Base-by-base conservation (phyloP, 2,888 invertebrate species). In the Orthonychiurus folsomi region DNA sequence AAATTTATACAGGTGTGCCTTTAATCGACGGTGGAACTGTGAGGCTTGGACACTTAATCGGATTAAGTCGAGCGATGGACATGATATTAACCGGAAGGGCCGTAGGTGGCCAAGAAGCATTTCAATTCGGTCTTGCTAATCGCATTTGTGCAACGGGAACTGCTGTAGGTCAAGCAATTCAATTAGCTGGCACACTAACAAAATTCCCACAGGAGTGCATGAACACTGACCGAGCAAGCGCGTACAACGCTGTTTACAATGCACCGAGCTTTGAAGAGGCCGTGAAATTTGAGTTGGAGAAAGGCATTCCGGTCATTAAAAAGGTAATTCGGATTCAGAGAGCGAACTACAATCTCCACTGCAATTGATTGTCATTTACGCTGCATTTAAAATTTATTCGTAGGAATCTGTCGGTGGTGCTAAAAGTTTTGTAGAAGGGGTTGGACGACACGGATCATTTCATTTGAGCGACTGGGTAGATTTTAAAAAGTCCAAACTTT, bases 61-160 rank as follows among this genome's bases (percentile, higher is more conserved):
- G 95, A 0, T 79, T 92, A 52, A 88, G 92, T 0, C 81, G 88
- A 71, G 92, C 95, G 0, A 77, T 95, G 68, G 95, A 96, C 76
- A 76, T 95, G 61, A 85, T 94, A 61, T 79, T 95, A n/a, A 93
- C 93, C 0, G 95, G 95, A 0, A 81, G 92, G 55, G 81, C 84
- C 1, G 82, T 95, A 2, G 79, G 78, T 18, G 89, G 88, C 0
- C 81, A 85, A 61, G 93, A 93, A 76, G 94, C 94, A 18, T 62
- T 86, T 25, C 81, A 86, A 61, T 85, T 86, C 78, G 96, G 96
- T 0, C 78, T 96, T 25, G 89, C 86, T 0, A 87, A 86, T 76
- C 82, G 87, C 73, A 75, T 91, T 24, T 89, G 90, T 2, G 81
- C 87, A 1, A 86, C 87, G 63, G 96, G 96, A 63, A 86, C 91